Percentiles rank a stretch among this genome's conserved stretches.
phyloP scores from a whole-genome alignment of 2,888 invertebrate genomes.

The Agrotis clavis region DNA sequence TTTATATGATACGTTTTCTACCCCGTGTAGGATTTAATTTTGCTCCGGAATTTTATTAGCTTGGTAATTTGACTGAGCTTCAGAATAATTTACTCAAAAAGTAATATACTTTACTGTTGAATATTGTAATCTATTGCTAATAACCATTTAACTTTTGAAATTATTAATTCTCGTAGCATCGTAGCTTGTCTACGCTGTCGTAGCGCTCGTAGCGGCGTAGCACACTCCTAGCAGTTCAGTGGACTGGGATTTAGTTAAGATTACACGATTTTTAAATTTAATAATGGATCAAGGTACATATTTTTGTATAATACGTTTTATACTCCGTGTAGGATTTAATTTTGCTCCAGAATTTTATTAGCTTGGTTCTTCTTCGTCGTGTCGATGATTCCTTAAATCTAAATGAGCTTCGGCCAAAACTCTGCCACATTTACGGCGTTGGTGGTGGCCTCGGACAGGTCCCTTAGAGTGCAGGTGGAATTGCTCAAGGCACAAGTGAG shows the following conservation, averaged over 20 bases:
- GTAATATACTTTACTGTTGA: neutral
- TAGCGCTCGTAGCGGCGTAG: constrained; percentile 21
- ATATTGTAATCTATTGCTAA: neutral
- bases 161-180: neutral
- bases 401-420: too few species aligned
- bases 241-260: neutral
- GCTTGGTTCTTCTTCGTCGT: too few species aligned
- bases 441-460: too few species aligned
- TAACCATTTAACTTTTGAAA: neutral
- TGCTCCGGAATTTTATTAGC: constrained; percentile 22
- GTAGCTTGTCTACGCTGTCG: constrained; percentile 9
- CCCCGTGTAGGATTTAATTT: constrained; percentile 18
- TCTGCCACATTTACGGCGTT: too few species aligned
- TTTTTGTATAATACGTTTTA: constrained; percentile 47
- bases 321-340: constrained; percentile 18
- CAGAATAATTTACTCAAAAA: neutral
- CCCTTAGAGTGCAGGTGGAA: too few species aligned
- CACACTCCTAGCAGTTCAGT: constrained; percentile 13
- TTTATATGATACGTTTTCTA: constrained; percentile 43
- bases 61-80: constrained; percentile 6
- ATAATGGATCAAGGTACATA: constrained; percentile 74
- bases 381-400: too few species aligned
- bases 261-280: too few species aligned
- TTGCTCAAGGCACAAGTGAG: too few species aligned
- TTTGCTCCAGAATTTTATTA: constrained; percentile 24